phyloP scores from a whole-genome alignment of 2,113 vertebrate genomes.

The Ascaphus truei region DNA sequence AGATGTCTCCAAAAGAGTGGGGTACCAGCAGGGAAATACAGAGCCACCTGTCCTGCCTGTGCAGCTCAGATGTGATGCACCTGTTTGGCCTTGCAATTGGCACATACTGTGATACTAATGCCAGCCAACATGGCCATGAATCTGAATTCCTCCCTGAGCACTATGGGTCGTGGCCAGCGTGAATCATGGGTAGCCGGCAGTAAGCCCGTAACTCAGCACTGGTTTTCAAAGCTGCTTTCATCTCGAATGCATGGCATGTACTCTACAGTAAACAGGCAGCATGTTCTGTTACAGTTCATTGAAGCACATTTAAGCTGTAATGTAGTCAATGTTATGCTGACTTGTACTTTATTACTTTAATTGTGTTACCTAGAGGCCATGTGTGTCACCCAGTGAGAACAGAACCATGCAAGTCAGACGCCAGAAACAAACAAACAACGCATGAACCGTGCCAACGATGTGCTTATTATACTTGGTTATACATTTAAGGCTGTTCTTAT shows the following conservation, averaged over 20 bases:
- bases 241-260: not conserved
- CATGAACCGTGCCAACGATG: too few species aligned
- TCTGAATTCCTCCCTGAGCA: not conserved
- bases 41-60: too few species aligned
- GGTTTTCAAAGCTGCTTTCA: not conserved
- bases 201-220: not conserved
- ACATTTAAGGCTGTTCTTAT: too few species aligned
- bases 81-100: too few species aligned
- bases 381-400: not conserved
- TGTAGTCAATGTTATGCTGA: not conserved
- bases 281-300: not conserved
- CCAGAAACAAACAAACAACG: not conserved
- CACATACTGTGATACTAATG: too few species aligned
- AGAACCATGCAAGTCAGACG: not conserved
- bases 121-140: too few species aligned
- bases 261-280: not conserved
- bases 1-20: not conserved
- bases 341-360: not conserved
- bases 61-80: too few species aligned
- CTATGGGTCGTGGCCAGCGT: not conserved
- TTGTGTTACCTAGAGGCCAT: not conserved
- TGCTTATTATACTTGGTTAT: too few species aligned
- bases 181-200: not conserved
- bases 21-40: too few species aligned
- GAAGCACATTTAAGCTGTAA: not conserved